Conservation (phyloP, 2,113 vertebrate genomes). For the Bettongia penicillata region DNA sequence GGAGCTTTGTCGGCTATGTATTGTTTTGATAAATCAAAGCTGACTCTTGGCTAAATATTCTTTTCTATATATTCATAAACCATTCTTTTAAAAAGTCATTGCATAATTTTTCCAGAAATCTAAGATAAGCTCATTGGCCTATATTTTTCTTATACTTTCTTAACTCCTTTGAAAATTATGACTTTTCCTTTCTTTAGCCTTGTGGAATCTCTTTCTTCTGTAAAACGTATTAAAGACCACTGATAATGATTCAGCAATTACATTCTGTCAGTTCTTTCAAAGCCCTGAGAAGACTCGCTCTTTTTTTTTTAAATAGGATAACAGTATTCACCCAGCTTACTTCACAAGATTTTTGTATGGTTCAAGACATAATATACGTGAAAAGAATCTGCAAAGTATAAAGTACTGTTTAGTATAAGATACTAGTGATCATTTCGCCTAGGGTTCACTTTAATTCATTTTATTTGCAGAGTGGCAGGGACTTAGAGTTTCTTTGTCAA, state of each 20-base stretch:
- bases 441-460: background rate
- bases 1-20: background rate
- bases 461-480: background rate
- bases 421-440: background rate
- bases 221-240: background rate
- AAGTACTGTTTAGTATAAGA: background rate
- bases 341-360: background rate
- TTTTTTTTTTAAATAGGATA: background rate
- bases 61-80: background rate
- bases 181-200: background rate
- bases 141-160: background rate
- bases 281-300: too few species aligned
- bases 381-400: background rate
- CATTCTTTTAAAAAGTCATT: background rate
- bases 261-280: too few species aligned
- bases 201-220: background rate
- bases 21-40: background rate
- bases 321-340: background rate
- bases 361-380: background rate
- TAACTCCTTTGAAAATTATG: background rate
- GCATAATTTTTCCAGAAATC: background rate
- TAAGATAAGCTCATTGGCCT: background rate
- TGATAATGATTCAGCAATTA: background rate
- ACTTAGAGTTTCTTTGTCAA: background rate
- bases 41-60: background rate